A percentile compares a stretch with the other conserved stretches of the same genome.
These are phyloP conservation scores for Oxyura jamaicensis DNA, from an alignment of 2,113 vertebrate genomes.

Conservation along the genomic window DNA sequence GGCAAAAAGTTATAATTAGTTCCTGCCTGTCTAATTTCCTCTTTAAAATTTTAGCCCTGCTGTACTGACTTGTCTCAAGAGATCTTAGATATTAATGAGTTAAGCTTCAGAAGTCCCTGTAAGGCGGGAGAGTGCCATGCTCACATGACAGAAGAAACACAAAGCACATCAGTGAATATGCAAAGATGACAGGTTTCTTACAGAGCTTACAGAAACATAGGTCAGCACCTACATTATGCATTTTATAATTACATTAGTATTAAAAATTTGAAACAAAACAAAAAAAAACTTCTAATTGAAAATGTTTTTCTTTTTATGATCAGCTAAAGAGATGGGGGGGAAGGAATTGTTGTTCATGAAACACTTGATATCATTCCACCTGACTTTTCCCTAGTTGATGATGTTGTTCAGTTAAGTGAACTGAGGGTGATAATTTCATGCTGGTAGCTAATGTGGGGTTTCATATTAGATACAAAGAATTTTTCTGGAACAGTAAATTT, in stretches of 20 bases:
- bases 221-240: background rate
- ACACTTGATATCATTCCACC: background rate
- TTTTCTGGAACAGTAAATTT: background rate
- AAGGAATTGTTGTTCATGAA: background rate
- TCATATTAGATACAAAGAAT: background rate
- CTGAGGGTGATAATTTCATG: background rate
- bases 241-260: background rate
- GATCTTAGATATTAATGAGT: slow-evolving; percentile 12
- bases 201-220: background rate
- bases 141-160: background rate
- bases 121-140: background rate
- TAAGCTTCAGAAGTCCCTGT: background rate
- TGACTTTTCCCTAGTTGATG: background rate
- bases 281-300: background rate
- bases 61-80: slow-evolving; percentile 3
- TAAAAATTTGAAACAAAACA: background rate
- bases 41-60: background rate
- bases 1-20: slow-evolving; percentile 18
- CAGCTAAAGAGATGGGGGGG: background rate
- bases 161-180: background rate
- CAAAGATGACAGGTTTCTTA: background rate
- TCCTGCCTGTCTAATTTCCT: background rate
- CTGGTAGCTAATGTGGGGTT: background rate
- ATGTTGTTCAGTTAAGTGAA: background rate
- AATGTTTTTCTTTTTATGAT: background rate